These are phyloP conservation scores for Apoda limacodes DNA, from an alignment of 2,888 invertebrate genomes.

Conservation along the genomic window DNA sequence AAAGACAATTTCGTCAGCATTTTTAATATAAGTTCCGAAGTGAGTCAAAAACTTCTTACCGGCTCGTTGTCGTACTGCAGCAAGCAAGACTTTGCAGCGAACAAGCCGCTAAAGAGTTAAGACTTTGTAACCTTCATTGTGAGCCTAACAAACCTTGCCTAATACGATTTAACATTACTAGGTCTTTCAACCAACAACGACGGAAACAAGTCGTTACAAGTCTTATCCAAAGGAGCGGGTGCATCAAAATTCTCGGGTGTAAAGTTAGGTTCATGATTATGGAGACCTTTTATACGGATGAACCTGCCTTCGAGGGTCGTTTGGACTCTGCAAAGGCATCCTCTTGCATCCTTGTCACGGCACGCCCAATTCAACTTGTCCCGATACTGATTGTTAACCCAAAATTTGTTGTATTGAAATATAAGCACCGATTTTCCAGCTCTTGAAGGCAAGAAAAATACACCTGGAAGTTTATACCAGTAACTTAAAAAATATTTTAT, in stretches of 20 bases:
- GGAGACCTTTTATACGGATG: conserved; percentile 46
- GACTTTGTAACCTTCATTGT: too few species aligned
- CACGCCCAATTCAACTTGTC: conserved; percentile 62
- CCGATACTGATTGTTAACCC: conserved; percentile 61
- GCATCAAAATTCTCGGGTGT: conserved; percentile 49
- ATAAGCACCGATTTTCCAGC: conserved; percentile 60
- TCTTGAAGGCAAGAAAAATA: conserved; percentile 57
- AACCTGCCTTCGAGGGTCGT: conserved; percentile 58
- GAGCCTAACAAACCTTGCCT: too few species aligned
- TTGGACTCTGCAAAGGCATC: conserved; percentile 57
- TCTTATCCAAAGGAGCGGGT: conserved; percentile 27
- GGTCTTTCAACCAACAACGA: conserved; percentile 13
- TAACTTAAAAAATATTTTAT: too few species aligned
- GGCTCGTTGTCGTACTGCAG: too few species aligned
- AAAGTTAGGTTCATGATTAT: conserved; percentile 55
- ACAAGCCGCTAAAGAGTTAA: too few species aligned
- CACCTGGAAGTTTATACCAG: conserved; percentile 55
- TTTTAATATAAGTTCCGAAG: too few species aligned
- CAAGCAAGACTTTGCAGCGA: too few species aligned
- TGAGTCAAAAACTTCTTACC: too few species aligned
- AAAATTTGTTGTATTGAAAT: conserved; percentile 56
- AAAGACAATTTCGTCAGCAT: too few species aligned
- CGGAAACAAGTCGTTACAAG: conserved; percentile 24
- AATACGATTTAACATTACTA: too few species aligned
- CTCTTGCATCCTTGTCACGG: conserved; percentile 52